A percentile compares a stretch with the other conserved stretches of the same genome.
phyloP scores from a whole-genome alignment of 2,113 vertebrate genomes.

The Crypturellus undulatus region DNA sequence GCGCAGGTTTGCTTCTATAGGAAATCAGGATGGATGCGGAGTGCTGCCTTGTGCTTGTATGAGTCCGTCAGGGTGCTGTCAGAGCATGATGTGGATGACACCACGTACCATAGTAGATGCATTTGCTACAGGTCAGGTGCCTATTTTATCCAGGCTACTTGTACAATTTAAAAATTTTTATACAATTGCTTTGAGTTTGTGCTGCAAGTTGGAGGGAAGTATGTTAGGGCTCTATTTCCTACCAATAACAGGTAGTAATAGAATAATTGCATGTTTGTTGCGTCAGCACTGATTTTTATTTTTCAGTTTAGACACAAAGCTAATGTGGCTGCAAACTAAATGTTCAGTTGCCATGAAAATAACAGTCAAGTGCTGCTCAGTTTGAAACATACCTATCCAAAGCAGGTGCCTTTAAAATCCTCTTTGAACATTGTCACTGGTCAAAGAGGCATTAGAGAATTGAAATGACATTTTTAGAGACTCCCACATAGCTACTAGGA shows the following conservation, averaged over 20 bases:
- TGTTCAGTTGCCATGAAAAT: background rate
- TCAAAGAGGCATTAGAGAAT: constrained; percentile 57
- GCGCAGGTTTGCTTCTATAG: background rate
- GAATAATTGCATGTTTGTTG: background rate
- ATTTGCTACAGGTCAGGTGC: background rate
- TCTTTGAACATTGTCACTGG: constrained; percentile 51
- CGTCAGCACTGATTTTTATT: background rate
- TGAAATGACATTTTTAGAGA: constrained; percentile 69
- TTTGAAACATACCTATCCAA: background rate
- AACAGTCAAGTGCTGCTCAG: background rate
- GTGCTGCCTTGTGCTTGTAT: background rate
- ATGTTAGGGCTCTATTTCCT: background rate
- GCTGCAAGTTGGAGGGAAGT: background rate
- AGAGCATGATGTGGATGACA: background rate
- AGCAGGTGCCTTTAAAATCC: constrained; percentile 3
- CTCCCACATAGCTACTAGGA: constrained; percentile 46
- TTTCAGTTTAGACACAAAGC: background rate
- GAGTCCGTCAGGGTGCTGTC: background rate
- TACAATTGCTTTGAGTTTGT: background rate
- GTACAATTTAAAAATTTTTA: background rate
- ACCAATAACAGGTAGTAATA: background rate
- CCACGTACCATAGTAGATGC: background rate
- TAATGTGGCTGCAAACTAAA: background rate
- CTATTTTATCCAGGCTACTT: background rate
- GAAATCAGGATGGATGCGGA: background rate